These are phyloP conservation scores for Stenoptilia bipunctidactyla DNA, from an alignment of 2,888 invertebrate species.

Conservation along the genomic window DNA sequence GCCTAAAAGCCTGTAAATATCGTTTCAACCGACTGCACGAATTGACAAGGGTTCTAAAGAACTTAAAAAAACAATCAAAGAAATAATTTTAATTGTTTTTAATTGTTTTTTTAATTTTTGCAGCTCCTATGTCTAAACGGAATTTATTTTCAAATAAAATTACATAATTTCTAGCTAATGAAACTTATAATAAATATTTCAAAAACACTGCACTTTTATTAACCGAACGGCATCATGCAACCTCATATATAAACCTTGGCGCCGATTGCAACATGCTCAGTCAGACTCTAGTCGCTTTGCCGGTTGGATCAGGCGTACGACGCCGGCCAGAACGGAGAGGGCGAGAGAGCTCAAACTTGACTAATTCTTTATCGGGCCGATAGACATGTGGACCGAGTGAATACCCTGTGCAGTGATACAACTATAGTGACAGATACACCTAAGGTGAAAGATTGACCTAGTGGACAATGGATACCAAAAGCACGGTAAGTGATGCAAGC, in stretches of 20 bases:
- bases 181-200: too few relatives aligned
- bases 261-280: slow-evolving; percentile 66
- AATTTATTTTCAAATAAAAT: too few relatives aligned
- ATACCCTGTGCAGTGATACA: slow-evolving; percentile 62
- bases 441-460: slow-evolving; percentile 26
- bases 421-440: slow-evolving; percentile 26
- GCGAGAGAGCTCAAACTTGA: slow-evolving; percentile 60
- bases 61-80: too few relatives aligned
- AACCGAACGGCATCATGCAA: slow-evolving; percentile 33
- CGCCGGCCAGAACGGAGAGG: slow-evolving; percentile 66
- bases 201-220: neutral
- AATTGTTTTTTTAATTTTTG: too few relatives aligned
- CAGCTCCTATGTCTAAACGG: too few relatives aligned
- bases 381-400: slow-evolving; percentile 63
- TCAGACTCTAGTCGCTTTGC: slow-evolving; percentile 73
- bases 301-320: slow-evolving; percentile 65
- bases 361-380: slow-evolving; percentile 29
- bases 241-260: slow-evolving; percentile 66
- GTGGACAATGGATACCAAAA: slow-evolving; percentile 59
- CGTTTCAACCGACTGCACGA: too few relatives aligned
- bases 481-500: slow-evolving; percentile 47
- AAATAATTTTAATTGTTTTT: too few relatives aligned
- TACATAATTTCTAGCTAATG: too few relatives aligned
- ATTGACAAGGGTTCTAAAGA: too few relatives aligned
- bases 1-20: too few relatives aligned